Evolutionary conservation across 1,140 invertebrate genomes (phyloP), one percentile per base, ranked within the genome.

Genomic region (Oedothorax gibbosus): DNA sequence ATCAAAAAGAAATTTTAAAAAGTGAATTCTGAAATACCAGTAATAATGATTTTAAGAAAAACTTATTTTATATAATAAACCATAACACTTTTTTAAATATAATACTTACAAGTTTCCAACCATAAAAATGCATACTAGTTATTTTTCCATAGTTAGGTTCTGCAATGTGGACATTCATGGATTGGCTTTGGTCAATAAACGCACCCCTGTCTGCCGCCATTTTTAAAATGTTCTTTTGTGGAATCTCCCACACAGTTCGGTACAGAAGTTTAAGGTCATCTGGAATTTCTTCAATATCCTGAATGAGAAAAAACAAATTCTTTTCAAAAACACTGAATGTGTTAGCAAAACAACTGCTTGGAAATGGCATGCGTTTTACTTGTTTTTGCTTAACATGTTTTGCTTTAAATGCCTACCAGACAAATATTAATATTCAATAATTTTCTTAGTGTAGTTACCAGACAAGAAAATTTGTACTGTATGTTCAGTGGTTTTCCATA

Each of bases 231-330:
- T 93, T 93, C 89, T 97, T 98, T 84, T 99, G 98, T 0, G 96
- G 94, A 73, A 99, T 97, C 91, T 99, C 98, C 99, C 98, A 99
- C 0, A 99, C 97, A 6, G 98, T 99, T 91, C 98, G 98, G 89
- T 99, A 99, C 8, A 99, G 91, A 10, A 93, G 92, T 89, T 98
- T 96, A 14, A 99, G 91, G 82, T 98, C 93, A 85, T 95, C 92
- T 0, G 98, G 98, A 88, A 99, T 98, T 60, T 90, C 91, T n/a
- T 94, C 93, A 87, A 99, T 97, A 86, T 94, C 93, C 93, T 99
- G 88, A 64, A 89, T 88, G 83, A 75, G 11, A 88, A 87, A 35
- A 57, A 57, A 73, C 11, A 51, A 69, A 57, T 10, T 14, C 6
- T 1, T 60, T n/a, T 2, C 57, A 35, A 5, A 35, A n/a, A n/a